Evolutionary conservation across 2,888 invertebrate genomes (phyloP).

Genomic region (Taphrorychus bicolor): DNA sequence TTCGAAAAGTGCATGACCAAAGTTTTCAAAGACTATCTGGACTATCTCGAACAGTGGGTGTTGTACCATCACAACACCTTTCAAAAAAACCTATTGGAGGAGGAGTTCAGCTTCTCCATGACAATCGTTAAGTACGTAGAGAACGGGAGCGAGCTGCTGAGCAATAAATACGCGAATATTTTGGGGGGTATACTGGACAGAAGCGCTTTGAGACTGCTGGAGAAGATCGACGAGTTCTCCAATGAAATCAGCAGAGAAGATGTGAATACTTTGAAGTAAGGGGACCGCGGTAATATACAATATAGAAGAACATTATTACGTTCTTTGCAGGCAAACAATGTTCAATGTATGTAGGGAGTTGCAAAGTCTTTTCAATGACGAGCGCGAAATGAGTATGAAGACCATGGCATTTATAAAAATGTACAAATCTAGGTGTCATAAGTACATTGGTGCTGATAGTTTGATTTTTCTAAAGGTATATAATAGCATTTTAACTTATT

Average conservation of each 20-base stretch:
- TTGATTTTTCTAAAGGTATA: slow-evolving; percentile 16
- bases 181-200: slow-evolving; percentile 61
- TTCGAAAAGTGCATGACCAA: slow-evolving; percentile 76
- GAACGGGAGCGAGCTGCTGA: slow-evolving; percentile 74
- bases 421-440: slow-evolving; percentile 31
- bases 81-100: slow-evolving; percentile 80
- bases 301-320: too few species aligned
- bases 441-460: slow-evolving; percentile 39
- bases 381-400: slow-evolving; percentile 80
- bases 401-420: slow-evolving; percentile 83
- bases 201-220: slow-evolving; percentile 60
- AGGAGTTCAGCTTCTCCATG: slow-evolving; percentile 89
- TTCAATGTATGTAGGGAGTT: slow-evolving; percentile 77
- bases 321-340: slow-evolving; percentile 63
- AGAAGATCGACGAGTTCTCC: slow-evolving; percentile 58
- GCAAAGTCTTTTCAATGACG: slow-evolving; percentile 79
- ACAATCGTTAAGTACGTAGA: slow-evolving; percentile 78
- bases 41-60: slow-evolving; percentile 86
- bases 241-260: slow-evolving; percentile 47
- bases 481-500: background rate
- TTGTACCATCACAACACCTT: slow-evolving; percentile 69
- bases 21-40: slow-evolving; percentile 76
- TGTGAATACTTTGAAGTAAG: slow-evolving; percentile 51
- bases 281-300: too few species aligned
- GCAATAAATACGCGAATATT: slow-evolving; percentile 74